phyloP scores from a whole-genome alignment of 2,797 vertebrate species.

The Streptopelia turtur region DNA sequence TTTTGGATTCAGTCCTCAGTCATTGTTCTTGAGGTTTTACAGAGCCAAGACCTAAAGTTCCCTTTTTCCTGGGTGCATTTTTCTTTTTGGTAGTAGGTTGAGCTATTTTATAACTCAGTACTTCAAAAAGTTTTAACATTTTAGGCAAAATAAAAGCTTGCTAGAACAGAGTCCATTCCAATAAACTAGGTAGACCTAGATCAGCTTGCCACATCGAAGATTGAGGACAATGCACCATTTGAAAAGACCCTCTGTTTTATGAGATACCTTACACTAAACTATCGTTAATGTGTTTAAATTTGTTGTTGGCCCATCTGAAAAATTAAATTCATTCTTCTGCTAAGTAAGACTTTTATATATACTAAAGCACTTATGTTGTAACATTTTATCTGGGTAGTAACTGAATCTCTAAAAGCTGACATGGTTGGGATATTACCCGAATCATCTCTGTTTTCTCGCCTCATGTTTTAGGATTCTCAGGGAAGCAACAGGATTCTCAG shows the following conservation, averaged over 20 bases:
- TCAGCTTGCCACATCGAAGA: not conserved
- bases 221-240: not conserved
- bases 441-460: not conserved
- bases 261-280: not conserved
- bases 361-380: not conserved
- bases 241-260: not conserved
- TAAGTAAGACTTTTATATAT: not conserved
- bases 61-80: not conserved
- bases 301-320: not conserved
- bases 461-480: not conserved
- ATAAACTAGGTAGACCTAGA: not conserved
- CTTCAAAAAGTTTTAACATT: not conserved
- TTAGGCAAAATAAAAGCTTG: not conserved
- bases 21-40: not conserved
- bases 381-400: not conserved
- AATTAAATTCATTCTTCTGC: not conserved
- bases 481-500: not conserved
- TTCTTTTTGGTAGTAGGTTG: not conserved
- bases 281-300: not conserved
- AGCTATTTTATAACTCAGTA: not conserved
- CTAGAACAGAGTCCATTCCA: not conserved
- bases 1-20: not conserved
- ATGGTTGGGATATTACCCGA: not conserved
- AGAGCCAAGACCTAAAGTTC: not conserved
- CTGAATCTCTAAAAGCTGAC: not conserved